Base-by-base conservation (phyloP, 2,888 invertebrate genomes). In the Caenorhabditis zanzibari region DNA sequence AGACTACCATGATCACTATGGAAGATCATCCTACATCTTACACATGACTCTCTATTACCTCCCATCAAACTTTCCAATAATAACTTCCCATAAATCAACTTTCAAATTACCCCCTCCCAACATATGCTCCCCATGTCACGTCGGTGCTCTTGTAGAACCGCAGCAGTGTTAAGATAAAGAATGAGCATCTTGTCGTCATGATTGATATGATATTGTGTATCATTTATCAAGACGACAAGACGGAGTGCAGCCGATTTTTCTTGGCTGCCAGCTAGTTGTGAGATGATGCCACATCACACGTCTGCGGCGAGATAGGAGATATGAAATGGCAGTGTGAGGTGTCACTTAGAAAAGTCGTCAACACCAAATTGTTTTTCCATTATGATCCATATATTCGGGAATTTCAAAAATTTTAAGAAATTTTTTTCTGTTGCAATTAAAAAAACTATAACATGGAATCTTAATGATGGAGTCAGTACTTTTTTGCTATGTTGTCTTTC, bases 191-290 rank as follows among this genome's bases (percentile, higher is more conserved):
- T 81, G 81, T 71, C 72, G 58, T 7, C 56, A 26, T 84, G 84
- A 84, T 84, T 84, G 84, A 84, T 84, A 84, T 59, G 68, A 72
- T 84, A 68, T 75, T 81, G 76, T 72, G 63, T 69, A 81, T 76
- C 80, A 80, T 76, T 76, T 80, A 76, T 80, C 84, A 84, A 61
- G 28, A 28, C 41, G 56, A 69, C 74, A 73, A 38, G 58, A 58
- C 66, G 71, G 63, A 71, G 71, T 69, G 77, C 76, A 68, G 54
- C 71, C 28, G 69, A 69, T 77, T 77, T 79, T 47, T 47, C 14
- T 16, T 47, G 19, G 47, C 79, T 58, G 44, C 54, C 58, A 59
- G 47, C 61, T 54, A 47, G 35, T 49, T 61, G 61, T 61, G 69
- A 49, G 47, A 32, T n/a, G n/a, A n/a, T 19, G 49, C 61, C 28